Evolutionary conservation across 2,113 vertebrate genomes (phyloP), one percentile per base, ranked within the genome.

Genomic region (Aspiorhynchus laticeps): DNA sequence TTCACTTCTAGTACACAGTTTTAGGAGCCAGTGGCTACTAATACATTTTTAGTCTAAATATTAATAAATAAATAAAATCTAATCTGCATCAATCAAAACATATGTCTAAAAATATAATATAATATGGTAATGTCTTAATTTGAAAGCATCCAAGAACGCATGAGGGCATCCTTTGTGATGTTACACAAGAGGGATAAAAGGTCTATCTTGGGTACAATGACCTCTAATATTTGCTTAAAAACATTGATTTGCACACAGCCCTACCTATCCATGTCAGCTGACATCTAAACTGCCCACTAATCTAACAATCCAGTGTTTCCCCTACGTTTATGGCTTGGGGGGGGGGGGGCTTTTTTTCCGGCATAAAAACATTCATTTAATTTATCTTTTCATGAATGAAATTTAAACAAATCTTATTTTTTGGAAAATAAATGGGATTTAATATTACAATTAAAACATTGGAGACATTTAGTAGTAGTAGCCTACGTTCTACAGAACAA

Each of bases 161-260:
- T 46, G 36, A 87, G 69, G 76, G 46, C 24, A 38, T 33, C 84
- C 65, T 78, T 91, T 91, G 89, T 89, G 89, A 87, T 31, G 76
- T 69, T 75, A 71, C 78, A 86, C 41, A 79, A 67, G 26, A 73
- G 67, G 59, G 76, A 86, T 73, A 88, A 73, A 78, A n/a, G 74
- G 59, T 83, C 74, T 75, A 80, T 77, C 80, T 76, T 43, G 38
- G 46, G 51, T 83, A 86, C 88, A 59, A 82, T 81, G 89, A 89
- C 85, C 87, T 41, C 75, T 46, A 61, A 85, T 80, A 87, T 56
- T 85, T 87, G 86, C 82, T 85, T 80, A 85, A 88, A 85, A 88
- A 87, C 81, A 76, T 63, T 81, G 73, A 56, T 73, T 63, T 56
- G 80, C 21, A 26, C 77, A 81, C 31, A 67, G 26, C 31, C 21